phyloP scores from a whole-genome alignment of 2,797 vertebrate genomes.

The Myoxocephalus aenaeus region DNA sequence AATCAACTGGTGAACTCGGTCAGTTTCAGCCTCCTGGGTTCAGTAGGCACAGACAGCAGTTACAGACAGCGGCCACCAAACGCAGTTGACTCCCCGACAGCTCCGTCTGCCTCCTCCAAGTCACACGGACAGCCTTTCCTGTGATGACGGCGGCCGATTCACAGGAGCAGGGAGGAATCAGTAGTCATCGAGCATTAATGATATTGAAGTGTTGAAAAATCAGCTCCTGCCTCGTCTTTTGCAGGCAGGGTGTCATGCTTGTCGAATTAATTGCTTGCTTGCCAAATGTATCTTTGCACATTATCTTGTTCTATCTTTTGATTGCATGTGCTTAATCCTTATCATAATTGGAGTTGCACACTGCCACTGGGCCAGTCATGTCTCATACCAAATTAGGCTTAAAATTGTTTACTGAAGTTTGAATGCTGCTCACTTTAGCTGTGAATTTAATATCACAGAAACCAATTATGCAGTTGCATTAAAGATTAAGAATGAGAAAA shows the following conservation, averaged over 20 bases:
- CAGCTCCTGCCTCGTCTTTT: conserved; percentile 78
- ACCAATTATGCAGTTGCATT: conserved; percentile 75
- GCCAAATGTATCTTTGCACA: conserved; percentile 86
- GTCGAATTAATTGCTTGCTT: conserved; percentile 85
- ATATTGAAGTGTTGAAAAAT: conserved; percentile 81
- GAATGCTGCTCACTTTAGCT: conserved; percentile 79
- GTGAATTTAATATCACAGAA: conserved; percentile 79
- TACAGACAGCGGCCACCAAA: conserved; percentile 79
- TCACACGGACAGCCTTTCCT: conserved; percentile 61
- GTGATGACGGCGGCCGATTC: conserved; percentile 61
- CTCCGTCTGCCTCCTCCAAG: conserved; percentile 79
- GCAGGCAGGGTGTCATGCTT: conserved; percentile 84
- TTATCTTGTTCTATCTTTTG: conserved; percentile 91
- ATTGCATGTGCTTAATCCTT: conserved; percentile 88
- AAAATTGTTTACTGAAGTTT: conserved; percentile 86
- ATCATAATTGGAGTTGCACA: conserved; percentile 88
- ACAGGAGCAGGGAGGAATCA: conserved; percentile 59
- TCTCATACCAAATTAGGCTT: conserved; percentile 88
- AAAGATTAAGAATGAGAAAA: conserved; percentile 68
- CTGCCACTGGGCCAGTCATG: conserved; percentile 85
- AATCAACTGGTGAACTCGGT: conserved; percentile 85
- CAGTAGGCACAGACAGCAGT: conserved; percentile 76
- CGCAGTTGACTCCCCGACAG: conserved; percentile 79
- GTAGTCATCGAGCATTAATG: conserved; percentile 78
- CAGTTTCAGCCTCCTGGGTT: conserved; percentile 84